phyloP scores from a whole-genome alignment of 30 jellyfish, hydroid and myxozoan genomes.

The Turritopsis dohrnii region DNA sequence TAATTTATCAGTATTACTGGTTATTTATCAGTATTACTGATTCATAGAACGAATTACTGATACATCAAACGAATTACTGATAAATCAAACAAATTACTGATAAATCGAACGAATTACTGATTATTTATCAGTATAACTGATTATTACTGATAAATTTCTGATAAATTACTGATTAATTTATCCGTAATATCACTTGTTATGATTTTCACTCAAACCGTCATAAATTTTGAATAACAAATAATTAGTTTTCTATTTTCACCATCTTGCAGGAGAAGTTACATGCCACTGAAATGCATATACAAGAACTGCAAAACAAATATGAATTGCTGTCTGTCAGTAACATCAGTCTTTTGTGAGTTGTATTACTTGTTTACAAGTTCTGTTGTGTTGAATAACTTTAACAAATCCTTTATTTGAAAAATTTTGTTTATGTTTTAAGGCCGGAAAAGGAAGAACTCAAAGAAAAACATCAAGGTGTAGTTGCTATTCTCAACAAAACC shows the following conservation, averaged over 20 bases:
- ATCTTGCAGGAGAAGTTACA: slow-evolving; percentile 34
- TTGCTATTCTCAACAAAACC: slow-evolving; percentile 54
- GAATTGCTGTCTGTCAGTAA: slow-evolving; percentile 46
- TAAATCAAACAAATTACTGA: no score
- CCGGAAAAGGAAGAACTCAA: slow-evolving; percentile 51
- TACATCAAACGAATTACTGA: no score
- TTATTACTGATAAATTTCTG: no score
- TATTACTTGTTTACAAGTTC: background rate
- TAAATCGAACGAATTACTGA: no score
- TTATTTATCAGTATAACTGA: no score
- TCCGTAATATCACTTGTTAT: no score
- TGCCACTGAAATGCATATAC: slow-evolving; percentile 24
- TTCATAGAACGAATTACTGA: no score
- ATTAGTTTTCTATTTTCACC: background rate
- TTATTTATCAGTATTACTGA: no score
- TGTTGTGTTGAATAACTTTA: no score
- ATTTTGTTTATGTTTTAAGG: slow-evolving; percentile 27
- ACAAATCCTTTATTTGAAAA: background rate
- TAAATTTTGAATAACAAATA: background rate
- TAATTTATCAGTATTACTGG: no score
- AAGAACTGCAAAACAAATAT: slow-evolving; percentile 23
- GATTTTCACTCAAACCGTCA: no score
- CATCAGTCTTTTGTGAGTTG: slow-evolving; percentile 47
- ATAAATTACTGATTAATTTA: no score
- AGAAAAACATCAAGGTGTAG: slow-evolving; percentile 38